Percentiles rank a stretch among this genome's conserved stretches.
These are phyloP conservation scores for Sarcophaga variegata DNA, from an alignment of 2,888 invertebrate species.

Conservation along the genomic window DNA sequence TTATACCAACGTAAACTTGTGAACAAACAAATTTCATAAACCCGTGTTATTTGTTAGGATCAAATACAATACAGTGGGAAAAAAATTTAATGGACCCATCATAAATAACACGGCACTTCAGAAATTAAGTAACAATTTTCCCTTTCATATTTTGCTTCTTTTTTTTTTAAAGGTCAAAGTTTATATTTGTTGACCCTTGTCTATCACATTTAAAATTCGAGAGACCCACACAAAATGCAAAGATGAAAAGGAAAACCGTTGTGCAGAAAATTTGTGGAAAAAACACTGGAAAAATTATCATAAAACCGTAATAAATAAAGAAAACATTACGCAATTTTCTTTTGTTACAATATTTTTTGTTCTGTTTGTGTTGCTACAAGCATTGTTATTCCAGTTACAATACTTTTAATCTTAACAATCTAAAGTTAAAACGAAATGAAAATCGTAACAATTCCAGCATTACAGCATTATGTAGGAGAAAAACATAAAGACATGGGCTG, in stretches of 20 bases:
- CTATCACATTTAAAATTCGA: neutral
- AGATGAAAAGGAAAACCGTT: neutral
- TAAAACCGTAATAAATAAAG: conserved; percentile 43
- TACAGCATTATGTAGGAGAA: no score
- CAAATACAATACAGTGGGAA: no score
- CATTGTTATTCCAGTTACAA: neutral
- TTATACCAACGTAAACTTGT: neutral
- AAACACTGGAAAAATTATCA: conserved; percentile 29
- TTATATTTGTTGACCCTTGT: neutral
- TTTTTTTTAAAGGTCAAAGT: conserved; percentile 6
- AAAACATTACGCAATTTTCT: conserved; percentile 34
- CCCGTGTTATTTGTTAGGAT: no score
- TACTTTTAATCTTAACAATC: neutral
- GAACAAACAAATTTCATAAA: neutral
- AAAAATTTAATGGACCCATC: neutral
- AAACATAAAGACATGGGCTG: no score
- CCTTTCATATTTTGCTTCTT: neutral
- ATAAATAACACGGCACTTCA: neutral
- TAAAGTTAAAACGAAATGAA: no score
- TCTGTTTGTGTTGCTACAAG: neutral
- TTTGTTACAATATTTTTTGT: neutral
- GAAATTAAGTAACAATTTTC: conserved; percentile 18
- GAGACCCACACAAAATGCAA: neutral
- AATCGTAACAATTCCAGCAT: no score
- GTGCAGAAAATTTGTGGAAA: neutral